phyloP scores from a whole-genome alignment of 1,140 invertebrate species.

The Solenopsis invicta region DNA sequence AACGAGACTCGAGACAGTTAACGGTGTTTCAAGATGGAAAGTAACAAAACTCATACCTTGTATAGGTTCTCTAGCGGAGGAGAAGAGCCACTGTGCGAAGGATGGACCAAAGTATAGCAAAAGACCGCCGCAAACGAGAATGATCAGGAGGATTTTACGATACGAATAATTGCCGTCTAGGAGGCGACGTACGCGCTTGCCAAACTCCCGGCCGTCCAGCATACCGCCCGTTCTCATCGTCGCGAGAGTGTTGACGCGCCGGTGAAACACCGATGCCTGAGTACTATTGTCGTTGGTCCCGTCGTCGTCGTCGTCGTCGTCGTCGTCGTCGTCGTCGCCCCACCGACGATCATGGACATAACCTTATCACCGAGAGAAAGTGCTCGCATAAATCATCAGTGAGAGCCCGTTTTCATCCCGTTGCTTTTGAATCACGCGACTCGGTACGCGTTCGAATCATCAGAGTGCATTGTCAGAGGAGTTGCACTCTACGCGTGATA shows the following conservation, averaged over 20 bases:
- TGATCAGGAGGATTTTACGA: slow-evolving; percentile 89
- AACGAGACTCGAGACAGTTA: neutral
- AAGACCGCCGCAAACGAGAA: slow-evolving; percentile 88
- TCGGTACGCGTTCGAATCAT: neutral
- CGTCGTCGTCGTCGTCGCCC: no score
- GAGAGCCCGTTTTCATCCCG: neutral
- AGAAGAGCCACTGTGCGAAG: slow-evolving; percentile 89
- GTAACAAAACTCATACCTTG: slow-evolving; percentile 77
- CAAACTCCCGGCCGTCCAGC: slow-evolving; percentile 85
- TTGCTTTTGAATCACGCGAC: neutral
- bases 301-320: no score
- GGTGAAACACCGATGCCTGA: neutral
- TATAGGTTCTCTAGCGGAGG: slow-evolving; percentile 82
- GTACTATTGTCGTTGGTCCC: neutral
- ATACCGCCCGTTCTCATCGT: slow-evolving; percentile 79
- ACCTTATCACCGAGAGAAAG: slow-evolving; percentile 2
- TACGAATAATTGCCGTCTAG: slow-evolving; percentile 89
- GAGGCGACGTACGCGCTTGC: slow-evolving; percentile 88
- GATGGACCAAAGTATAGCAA: slow-evolving; percentile 90
- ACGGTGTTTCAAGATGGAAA: neutral
- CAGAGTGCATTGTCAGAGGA: neutral
- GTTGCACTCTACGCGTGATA: neutral
- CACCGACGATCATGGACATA: slow-evolving; percentile 8
- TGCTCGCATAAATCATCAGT: neutral
- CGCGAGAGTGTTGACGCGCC: neutral